Evolutionary conservation across 2,888 invertebrate species (phyloP), one percentile per base, ranked within the genome.

Genomic region (Sinodicranocentrus sp.): DNA sequence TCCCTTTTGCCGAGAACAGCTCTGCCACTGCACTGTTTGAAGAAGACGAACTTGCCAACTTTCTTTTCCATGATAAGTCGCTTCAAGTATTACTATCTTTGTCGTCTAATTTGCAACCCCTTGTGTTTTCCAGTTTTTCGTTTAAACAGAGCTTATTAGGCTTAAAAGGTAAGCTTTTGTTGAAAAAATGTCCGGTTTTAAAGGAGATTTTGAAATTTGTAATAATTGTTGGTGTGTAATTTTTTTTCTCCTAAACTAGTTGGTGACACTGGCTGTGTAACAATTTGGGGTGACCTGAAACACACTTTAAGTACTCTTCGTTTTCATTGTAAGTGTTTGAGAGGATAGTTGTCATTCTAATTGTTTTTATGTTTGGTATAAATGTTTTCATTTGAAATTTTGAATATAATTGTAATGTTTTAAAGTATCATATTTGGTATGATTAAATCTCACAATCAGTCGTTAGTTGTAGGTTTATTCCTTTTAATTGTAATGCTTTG

Each of bases 1-100:
- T 71, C 73, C 82, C 48, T 59, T 67, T 82, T 63, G 67, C 75
- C 71, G 68, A 61, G 76, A 61, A 33, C 33, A 33, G 33, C 33
- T 8, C 13, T 39, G 13, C 39, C 39, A 6, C 39, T 39, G 10
- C 33, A 33, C 33, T 33, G 33, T 52, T n/a, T 8, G 19, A 17
- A 52, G 13, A 26, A 25, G 5, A 26, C 13, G 25, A 59, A 59
- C 5, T 59, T 59, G 15, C 33, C 63, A 57, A 23, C 57, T 28
- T 63, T 67, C 43, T 23, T 25, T 61, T 61, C 43, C 23, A 43
- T 44, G 67, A 33, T 10, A 33, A 19, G 19, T 15, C 25, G 5
- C 63, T 63, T 33, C 33, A 33, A 28, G 17, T 63, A 3, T 63
- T 10, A 26, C 61, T 63, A 1, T 28, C 5, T 33, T n/a, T 15